These are phyloP conservation scores for Nemapogon koenigi DNA, from an alignment of 2,888 invertebrate species.

Conservation along the genomic window DNA sequence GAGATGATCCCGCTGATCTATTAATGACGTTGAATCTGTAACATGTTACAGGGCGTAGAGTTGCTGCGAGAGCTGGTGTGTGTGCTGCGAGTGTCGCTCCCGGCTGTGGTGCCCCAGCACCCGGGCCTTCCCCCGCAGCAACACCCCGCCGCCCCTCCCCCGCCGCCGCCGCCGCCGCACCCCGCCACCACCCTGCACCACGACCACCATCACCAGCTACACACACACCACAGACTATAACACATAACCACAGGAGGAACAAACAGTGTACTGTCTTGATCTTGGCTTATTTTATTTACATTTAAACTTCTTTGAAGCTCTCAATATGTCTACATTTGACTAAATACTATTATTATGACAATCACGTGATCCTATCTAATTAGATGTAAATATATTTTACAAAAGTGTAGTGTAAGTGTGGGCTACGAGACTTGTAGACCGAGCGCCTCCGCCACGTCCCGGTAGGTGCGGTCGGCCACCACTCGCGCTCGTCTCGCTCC, in stretches of 20 bases:
- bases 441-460: conserved; percentile 66
- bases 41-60: conserved; percentile 32
- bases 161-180: conserved; percentile 18
- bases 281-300: too few relatives aligned
- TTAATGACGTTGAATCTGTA: too few relatives aligned
- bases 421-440: conserved; percentile 44
- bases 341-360: too few relatives aligned
- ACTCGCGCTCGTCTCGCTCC: conserved; percentile 70
- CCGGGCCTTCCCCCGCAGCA: conserved; percentile 13
- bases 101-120: conserved; percentile 34
- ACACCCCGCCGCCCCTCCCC: conserved; percentile 20
- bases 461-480: conserved; percentile 69
- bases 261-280: too few relatives aligned
- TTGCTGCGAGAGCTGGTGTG: conserved; percentile 37
- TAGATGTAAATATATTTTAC: too few relatives aligned
- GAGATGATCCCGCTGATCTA: too few relatives aligned
- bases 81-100: conserved; percentile 65
- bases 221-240: too few relatives aligned
- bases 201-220: conserved; percentile 18
- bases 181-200: conserved; percentile 15
- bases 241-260: too few relatives aligned
- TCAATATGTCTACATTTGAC: too few relatives aligned
- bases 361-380: too few relatives aligned
- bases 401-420: too few relatives aligned
- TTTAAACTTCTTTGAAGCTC: too few relatives aligned